Evolutionary conservation across 2,113 vertebrate species (phyloP).

Genomic region (Motacilla alba): DNA sequence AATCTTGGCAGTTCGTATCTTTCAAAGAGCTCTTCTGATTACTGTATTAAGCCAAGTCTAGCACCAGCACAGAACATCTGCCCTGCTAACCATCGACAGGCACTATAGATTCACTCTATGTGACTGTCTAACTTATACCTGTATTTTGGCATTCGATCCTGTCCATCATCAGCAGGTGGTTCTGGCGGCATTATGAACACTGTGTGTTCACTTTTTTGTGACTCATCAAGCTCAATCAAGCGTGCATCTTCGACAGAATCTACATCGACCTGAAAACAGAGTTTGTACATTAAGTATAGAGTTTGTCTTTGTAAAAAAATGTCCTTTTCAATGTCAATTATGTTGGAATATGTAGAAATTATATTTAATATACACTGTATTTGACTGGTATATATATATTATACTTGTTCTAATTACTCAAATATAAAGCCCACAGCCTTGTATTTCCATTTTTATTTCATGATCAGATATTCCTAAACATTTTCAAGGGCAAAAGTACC

Average conservation of each 20-base stretch:
- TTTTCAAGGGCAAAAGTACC: conserved; percentile 73
- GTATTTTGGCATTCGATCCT: conserved; percentile 77
- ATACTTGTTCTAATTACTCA: neutral
- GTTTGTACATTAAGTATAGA: neutral
- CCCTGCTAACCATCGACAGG: neutral
- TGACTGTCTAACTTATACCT: conserved; percentile 69
- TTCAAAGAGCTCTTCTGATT: neutral
- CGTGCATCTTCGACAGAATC: conserved; percentile 86
- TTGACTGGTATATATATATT: neutral
- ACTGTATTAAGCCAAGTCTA: neutral
- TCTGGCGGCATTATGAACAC: conserved; percentile 95
- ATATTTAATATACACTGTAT: neutral
- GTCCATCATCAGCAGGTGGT: conserved; percentile 74
- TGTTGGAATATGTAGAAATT: neutral
- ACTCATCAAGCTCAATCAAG: conserved; percentile 94
- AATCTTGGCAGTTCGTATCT: neutral
- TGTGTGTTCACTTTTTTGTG: conserved; percentile 95
- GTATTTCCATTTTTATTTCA: neutral
- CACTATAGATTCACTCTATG: neutral
- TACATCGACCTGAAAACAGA: conserved; percentile 81
- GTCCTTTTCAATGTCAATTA: neutral
- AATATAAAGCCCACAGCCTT: neutral
- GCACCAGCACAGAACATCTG: neutral
- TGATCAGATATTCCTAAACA: neutral
- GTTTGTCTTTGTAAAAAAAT: neutral